These are phyloP conservation scores for Tipula vernalis DNA, from an alignment of 2,888 invertebrate genomes.

Conservation along the genomic window DNA sequence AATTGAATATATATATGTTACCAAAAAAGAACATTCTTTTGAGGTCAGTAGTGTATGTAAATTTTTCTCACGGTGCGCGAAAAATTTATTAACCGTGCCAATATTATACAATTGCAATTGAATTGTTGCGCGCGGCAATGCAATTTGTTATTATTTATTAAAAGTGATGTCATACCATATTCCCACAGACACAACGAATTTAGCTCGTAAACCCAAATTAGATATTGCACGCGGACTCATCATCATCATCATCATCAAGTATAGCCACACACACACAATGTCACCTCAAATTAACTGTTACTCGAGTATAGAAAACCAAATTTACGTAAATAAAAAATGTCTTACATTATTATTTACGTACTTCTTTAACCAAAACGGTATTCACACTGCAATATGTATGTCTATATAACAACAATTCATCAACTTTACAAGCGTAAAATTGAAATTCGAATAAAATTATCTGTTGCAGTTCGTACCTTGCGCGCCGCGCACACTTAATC, in stretches of 20 bases:
- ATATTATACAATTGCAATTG: background rate
- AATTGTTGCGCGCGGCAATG: background rate
- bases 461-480: background rate
- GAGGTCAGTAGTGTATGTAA: background rate
- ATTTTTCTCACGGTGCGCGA: background rate
- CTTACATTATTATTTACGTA: background rate
- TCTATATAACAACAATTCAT: background rate
- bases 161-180: background rate
- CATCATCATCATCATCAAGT: background rate
- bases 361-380: background rate
- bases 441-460: background rate
- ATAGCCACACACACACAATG: background rate
- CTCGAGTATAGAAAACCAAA: background rate
- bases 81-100: background rate
- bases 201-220: background rate
- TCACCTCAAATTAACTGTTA: background rate
- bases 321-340: background rate
- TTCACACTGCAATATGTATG: background rate
- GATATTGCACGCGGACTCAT: background rate
- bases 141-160: background rate
- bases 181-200: background rate
- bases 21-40: background rate
- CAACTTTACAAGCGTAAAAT: background rate
- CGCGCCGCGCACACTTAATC: too few relatives aligned
- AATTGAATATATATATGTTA: background rate